A percentile compares a stretch with the other conserved stretches of the same genome.
Evolutionary conservation across 2,797 vertebrate genomes (phyloP).

Genomic region (Microctenopoma steveboyesi): DNA sequence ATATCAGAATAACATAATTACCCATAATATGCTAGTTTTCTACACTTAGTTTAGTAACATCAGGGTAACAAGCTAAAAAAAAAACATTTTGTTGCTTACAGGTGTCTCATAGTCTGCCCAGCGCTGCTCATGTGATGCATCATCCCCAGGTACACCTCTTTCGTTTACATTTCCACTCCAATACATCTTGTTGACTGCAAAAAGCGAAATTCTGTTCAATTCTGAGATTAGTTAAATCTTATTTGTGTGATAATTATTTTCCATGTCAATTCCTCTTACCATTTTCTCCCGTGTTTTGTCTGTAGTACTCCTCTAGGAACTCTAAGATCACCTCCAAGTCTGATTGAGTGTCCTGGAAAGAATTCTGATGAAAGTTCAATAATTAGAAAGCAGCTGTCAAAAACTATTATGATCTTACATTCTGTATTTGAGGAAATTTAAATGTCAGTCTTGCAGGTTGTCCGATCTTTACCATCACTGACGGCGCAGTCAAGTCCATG

Average conservation of each 20-base stretch:
- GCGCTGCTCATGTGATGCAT: slow-evolving; percentile 27
- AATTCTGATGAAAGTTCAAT: slow-evolving; percentile 56
- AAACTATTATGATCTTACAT: not conserved
- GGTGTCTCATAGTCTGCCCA: slow-evolving; percentile 53
- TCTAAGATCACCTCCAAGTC: slow-evolving; percentile 86
- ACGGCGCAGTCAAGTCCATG: slow-evolving; percentile 24
- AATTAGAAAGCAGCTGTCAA: slow-evolving; percentile 11
- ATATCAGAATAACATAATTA: not conserved
- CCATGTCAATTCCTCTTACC: slow-evolving; percentile 36
- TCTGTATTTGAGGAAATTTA: not conserved
- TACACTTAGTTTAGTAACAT: not conserved
- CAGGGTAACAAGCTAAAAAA: not conserved
- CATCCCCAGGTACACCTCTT: slow-evolving; percentile 14
- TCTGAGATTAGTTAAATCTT: not conserved
- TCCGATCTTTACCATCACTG: slow-evolving; percentile 70
- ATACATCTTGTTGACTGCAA: slow-evolving; percentile 45
- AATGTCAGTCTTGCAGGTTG: not conserved
- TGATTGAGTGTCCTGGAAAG: slow-evolving; percentile 73
- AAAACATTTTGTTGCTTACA: slow-evolving; percentile 43
- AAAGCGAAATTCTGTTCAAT: slow-evolving; percentile 10
- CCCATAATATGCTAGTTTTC: not conserved
- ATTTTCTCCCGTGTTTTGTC: slow-evolving; percentile 65
- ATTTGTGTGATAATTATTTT: not conserved
- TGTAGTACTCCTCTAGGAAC: slow-evolving; percentile 85
- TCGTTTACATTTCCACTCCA: slow-evolving; percentile 36